These are phyloP conservation scores for Steinernema carpocapsae DNA, from an alignment of 2,888 invertebrate genomes.

Conservation along the genomic window DNA sequence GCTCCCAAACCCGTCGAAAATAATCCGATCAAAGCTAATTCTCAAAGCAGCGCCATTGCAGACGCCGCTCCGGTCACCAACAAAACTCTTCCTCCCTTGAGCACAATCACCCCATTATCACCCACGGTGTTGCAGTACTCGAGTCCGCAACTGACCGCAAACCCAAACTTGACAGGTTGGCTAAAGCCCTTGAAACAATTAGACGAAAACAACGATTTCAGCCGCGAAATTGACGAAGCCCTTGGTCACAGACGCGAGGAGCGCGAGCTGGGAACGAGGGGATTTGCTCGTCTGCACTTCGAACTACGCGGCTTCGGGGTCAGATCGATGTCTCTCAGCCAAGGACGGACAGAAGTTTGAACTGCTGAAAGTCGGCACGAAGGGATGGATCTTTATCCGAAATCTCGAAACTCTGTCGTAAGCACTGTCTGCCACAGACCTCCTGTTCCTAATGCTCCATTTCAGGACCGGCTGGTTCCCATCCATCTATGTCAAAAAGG, in stretches of 20 bases:
- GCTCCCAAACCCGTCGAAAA: slow-evolving; percentile 7
- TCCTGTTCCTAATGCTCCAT: background rate
- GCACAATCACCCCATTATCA: slow-evolving; percentile 22
- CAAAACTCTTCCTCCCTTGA: background rate
- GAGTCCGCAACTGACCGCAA: background rate
- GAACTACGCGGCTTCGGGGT: background rate
- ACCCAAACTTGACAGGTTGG: background rate
- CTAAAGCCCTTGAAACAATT: background rate
- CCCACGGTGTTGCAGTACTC: slow-evolving; percentile 12
- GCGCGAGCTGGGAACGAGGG: background rate
- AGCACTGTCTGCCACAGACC: background rate
- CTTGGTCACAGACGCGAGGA: background rate
- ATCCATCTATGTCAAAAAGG: slow-evolving; percentile 14
- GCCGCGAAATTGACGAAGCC: background rate
- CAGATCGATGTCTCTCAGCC: background rate
- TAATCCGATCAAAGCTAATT: slow-evolving; percentile 20
- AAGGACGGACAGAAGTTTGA: background rate
- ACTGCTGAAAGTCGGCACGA: slow-evolving; percentile 13
- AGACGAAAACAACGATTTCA: background rate
- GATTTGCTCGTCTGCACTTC: slow-evolving; percentile 14
- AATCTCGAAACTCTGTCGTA: slow-evolving; percentile 10
- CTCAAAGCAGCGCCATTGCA: background rate
- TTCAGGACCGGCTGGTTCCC: slow-evolving; percentile 30
- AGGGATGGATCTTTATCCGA: slow-evolving; percentile 30
- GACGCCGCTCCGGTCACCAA: background rate